phyloP scores from a whole-genome alignment of 2,113 vertebrate species.

The Thomomys bottae region DNA sequence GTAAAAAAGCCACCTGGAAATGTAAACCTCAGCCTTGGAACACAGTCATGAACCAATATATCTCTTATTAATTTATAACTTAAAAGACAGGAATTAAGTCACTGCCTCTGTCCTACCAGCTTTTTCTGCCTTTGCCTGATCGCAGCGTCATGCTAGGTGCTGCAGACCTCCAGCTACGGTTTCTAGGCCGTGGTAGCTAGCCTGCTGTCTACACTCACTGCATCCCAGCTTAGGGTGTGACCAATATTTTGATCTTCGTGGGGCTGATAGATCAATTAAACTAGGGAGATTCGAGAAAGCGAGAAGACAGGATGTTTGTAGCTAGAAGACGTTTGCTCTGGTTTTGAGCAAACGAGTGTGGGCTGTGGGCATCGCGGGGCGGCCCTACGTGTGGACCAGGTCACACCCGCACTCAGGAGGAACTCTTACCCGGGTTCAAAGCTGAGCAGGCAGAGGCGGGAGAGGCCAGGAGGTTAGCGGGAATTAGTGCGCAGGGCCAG shows the following conservation, averaged over 20 bases:
- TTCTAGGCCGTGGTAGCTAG: not conserved
- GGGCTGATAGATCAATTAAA: not conserved
- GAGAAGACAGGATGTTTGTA: not conserved
- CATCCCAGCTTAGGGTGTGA: not conserved
- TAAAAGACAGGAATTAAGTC: not conserved
- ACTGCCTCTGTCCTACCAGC: too few relatives aligned
- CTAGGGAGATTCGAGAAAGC: not conserved
- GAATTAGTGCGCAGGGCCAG: slow-evolving; percentile 65
- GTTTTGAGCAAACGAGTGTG: not conserved
- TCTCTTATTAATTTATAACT: too few relatives aligned
- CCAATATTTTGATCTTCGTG: not conserved
- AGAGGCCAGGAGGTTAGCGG: slow-evolving; percentile 17
- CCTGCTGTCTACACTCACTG: too few relatives aligned
- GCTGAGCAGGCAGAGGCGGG: not conserved
- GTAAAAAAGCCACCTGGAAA: too few relatives aligned
- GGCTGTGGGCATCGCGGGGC: accelerated
- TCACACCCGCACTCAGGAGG: accelerated
- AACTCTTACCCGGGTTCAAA: not conserved
- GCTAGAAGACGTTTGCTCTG: not conserved
- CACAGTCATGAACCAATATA: too few relatives aligned
- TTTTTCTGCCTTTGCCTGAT: accelerated
- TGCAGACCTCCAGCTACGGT: accelerated
- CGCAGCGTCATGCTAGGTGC: accelerated
- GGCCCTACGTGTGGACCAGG: accelerated
- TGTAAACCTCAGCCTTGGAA: too few relatives aligned